Evolutionary conservation across 92 coral and sea anemone species (phyloP), one percentile per base, ranked within the genome.

Genomic region (Bergia sp.): DNA sequence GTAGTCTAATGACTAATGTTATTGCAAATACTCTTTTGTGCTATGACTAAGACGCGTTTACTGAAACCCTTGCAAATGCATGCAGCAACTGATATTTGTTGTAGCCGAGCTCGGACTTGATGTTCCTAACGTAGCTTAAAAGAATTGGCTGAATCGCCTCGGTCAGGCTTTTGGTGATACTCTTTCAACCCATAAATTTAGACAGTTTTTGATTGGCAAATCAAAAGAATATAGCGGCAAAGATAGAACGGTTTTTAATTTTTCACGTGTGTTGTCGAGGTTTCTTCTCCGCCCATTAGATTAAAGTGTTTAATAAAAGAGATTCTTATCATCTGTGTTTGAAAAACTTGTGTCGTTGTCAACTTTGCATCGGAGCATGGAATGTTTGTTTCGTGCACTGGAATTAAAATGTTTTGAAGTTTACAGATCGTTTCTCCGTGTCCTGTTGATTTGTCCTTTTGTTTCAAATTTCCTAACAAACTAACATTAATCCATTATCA

Each of bases 261-360:
- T 58, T 80, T 45, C 85, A 53, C 72, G 57, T 57, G 47, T 80
- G 85, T 37, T 67, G 85, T 45, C 37, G 44, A 80, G 47, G 38
- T 58, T 37, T 55, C 11, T 41, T 80, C 85, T 80, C 85, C 85
- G 85, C 85, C 85, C 85, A 80, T 55, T 80, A 55, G 85, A 45
- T 80, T 80, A 80, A 43, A 80, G 44, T 57, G 67, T 80, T 80
- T 57, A 80, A 43, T 37, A 23, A 55, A 57, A 29, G 29, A 80
- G 85, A 80, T 80, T 49, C 21, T 38, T 80, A 80, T 80, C 85
- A 23, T 3, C 2, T 18, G 29, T 61, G 69, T 61, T 61, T 61
- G 69, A 61, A 61, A 61, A 61, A 16, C 23, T 2, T 4, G 7
- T 3, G 29, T 21, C 29, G n/a, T 18, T 61, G 69, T 73, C 43